Evolutionary conservation across 2,888 invertebrate species (phyloP), one percentile per base, ranked within the genome.

Genomic region (Polydrusus cervinus): DNA sequence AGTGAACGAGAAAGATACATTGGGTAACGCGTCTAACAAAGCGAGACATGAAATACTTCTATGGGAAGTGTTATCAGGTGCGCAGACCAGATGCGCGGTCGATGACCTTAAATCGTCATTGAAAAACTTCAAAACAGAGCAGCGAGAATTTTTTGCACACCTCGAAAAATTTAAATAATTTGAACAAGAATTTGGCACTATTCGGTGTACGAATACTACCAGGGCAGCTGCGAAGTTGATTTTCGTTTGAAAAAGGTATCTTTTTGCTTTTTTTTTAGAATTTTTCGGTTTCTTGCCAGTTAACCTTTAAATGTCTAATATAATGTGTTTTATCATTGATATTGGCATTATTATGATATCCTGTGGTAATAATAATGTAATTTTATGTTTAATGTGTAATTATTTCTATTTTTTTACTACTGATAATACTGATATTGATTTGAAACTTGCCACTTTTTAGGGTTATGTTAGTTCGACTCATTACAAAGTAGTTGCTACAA

Each of bases 81-180:
- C 40, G 45, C 40, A 14, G 43, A 1, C 8, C 45, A 43, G 55
- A 14, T 77, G 77, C 77, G 77, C 64, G 71, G 62, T 68, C 64
- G 77, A 71, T 74, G 77, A 77, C 77, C 74, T 77, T 40, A 74
- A 77, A 25, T 74, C 53, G 77, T 71, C 77, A 77, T 77, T 77
- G 77, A 74, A 68, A 13, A 43, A 69, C 61, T 71, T 73, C 55
- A 76, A 76, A 73, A 76, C 47, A 75, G 43, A 20, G 13, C 9
- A n/a, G 34, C 34, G 30, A 53, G 53, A n/a, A 20, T 66, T 66
- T 66, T 66, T 66, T 47, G n/a, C 40, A 40, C 38, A 57, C 53
- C 67, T 68, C 45, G 47, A 20, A 74, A 65, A 60, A 74, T 57
- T 40, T 69, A 60, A 74, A 74, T 65, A 70, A 74, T 51, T 60